Base-by-base conservation (phyloP, 2,113 vertebrate species). In the Marmota monax region DNA sequence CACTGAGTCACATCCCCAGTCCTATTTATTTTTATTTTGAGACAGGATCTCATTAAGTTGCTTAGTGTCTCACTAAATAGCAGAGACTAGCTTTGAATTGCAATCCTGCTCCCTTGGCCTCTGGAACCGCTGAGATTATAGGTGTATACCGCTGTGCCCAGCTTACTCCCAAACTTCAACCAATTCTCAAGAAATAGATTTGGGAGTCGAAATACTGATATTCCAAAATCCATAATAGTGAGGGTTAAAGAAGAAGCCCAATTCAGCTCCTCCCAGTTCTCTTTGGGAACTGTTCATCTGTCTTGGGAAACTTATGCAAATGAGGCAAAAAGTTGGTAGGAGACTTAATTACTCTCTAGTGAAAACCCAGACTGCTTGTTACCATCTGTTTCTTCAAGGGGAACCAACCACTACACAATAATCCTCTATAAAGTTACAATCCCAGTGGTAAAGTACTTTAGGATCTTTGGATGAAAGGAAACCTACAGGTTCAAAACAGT, bases 401-500 rank as follows among this genome's bases (percentile, higher is more conserved):
- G 90, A 93, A 53, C 69, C 95, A 92, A 72, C 69, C 94, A 83
- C 37, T 42, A 95, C 95, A 95, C 56, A 85, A 72, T 42, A 92
- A 93, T 48, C 93, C 45, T 93, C 93, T 95, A 92, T 85, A 79
- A 96, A 97, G 88, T 93, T 96, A n/a, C 58, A 88, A 83, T 93
- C 95, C 96, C 93, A 95, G 83, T n/a, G 95, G 80, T 95, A 95
- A 97, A 97, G 89, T 79, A 84, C 87, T 94, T 90, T 90, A 87
- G 73, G 69, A 96, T 97, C 96, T 80, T 95, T 42, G 95, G 96
- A 98, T 98, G 92, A 98, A 98, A 98, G 96, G 82, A 92, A 96
- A 72, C n/a, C 65, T 84, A 63, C 58, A 37, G 67, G 72, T 63
- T 77, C 76, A 84, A 95, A 87, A 96, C 95, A 92, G 96, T 98